A percentile compares a stretch with the other conserved stretches of the same genome.
phyloP scores from a whole-genome alignment of 1,140 invertebrate species.

The Brachionus rubens region DNA sequence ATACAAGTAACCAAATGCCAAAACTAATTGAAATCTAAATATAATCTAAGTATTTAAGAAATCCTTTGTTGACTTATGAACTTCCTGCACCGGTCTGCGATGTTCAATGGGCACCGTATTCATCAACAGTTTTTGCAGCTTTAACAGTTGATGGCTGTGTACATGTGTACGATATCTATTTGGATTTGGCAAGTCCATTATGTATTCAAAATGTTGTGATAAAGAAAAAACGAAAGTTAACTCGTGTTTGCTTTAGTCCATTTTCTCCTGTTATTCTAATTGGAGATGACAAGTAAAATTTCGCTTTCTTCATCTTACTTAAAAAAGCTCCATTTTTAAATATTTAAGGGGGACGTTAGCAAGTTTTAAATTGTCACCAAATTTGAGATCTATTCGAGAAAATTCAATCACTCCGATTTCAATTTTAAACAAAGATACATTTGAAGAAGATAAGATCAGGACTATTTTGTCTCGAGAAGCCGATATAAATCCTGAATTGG shows the following conservation, averaged over 20 bases:
- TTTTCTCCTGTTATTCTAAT: slow-evolving; percentile 79
- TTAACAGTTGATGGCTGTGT: slow-evolving; percentile 83
- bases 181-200: slow-evolving; percentile 84
- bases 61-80: slow-evolving; percentile 86
- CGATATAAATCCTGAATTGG: not conserved
- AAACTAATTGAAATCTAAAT: not conserved
- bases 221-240: slow-evolving; percentile 77
- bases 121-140: slow-evolving; percentile 85
- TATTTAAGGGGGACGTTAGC: slow-evolving; percentile 72
- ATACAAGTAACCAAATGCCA: slow-evolving; percentile 52
- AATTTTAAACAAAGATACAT: slow-evolving; percentile 30
- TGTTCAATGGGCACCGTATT: slow-evolving; percentile 89
- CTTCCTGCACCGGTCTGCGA: slow-evolving; percentile 80
- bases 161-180: slow-evolving; percentile 79
- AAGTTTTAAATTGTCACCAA: slow-evolving; percentile 83
- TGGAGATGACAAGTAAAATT: slow-evolving; percentile 80
- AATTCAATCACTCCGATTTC: slow-evolving; percentile 6
- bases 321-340: not conserved
- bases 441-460: slow-evolving; percentile 29
- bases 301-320: not conserved
- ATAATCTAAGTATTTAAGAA: no score
- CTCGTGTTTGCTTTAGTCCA: slow-evolving; percentile 77
- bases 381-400: slow-evolving; percentile 73
- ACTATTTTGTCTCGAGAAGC: not conserved
- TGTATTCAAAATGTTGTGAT: slow-evolving; percentile 80